A percentile compares a stretch with the other conserved stretches of the same genome.
Conservation (phyloP, 2,113 vertebrate genomes). For the Corydoras sp. region DNA sequence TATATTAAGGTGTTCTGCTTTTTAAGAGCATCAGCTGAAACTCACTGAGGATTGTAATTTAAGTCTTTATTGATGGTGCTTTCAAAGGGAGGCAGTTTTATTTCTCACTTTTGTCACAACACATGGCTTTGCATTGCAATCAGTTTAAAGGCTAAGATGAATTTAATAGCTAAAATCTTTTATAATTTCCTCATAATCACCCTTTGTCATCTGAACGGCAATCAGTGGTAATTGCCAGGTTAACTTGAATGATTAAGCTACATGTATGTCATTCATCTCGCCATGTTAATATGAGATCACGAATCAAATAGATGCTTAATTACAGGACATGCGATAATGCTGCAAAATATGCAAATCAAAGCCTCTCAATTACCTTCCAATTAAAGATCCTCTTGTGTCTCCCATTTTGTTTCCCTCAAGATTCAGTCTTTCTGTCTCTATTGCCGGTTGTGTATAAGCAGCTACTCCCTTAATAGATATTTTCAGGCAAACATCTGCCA, state of each 20-base stretch:
- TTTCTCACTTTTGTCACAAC: slow-evolving; percentile 11
- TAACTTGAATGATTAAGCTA: slow-evolving; percentile 44
- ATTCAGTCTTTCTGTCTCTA: slow-evolving; percentile 23
- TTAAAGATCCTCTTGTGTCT: slow-evolving; percentile 34
- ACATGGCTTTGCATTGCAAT: not conserved
- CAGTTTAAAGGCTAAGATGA: slow-evolving; percentile 35
- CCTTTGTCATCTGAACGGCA: slow-evolving; percentile 40
- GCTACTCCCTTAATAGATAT: slow-evolving; percentile 10
- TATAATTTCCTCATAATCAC: slow-evolving; percentile 34
- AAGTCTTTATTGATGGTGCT: too few species aligned
- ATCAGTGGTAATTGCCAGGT: slow-evolving; percentile 43
- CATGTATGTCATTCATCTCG: slow-evolving; percentile 43
- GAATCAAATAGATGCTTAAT: slow-evolving; percentile 46
- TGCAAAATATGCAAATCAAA: slow-evolving; percentile 46
- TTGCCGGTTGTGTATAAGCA: slow-evolving; percentile 34
- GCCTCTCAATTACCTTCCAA: slow-evolving; percentile 44
- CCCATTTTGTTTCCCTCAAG: slow-evolving; percentile 18
- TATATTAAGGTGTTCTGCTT: too few species aligned
- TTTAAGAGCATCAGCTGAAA: too few species aligned
- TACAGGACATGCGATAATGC: slow-evolving; percentile 40
- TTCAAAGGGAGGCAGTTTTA: not conserved
- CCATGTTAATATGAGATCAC: slow-evolving; percentile 21
- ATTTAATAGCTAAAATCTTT: slow-evolving; percentile 46
- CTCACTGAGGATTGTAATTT: too few species aligned
- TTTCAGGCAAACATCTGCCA: slow-evolving; percentile 37